Base-by-base conservation (phyloP, 1,140 invertebrate genomes). In the Saccostrea echinata region DNA sequence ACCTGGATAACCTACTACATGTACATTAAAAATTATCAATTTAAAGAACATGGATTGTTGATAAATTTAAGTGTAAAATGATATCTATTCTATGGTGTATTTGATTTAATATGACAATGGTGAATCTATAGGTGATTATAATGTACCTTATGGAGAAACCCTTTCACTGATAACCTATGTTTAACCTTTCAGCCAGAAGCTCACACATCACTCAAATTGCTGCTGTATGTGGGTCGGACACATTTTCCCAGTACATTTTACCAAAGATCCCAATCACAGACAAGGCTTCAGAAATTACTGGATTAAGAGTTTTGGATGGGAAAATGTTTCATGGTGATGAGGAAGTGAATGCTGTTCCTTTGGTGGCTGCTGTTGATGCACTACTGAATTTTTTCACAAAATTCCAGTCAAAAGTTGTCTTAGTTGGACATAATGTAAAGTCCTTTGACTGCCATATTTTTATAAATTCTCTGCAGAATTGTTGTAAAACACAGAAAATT, bases 171-270 rank as follows among this genome's bases (percentile, higher is more conserved):
- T 21, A 64, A 21, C 13, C 57, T 8, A n/a, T 64, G 57, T 64
- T 64, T 64, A 64, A 64, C 57, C 57, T 64, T 16, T 64, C 16
- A 64, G 57, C 61, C 83, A n/a, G 61, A 61, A 18, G 61, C 61
- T 84, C n/a, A n/a, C n/a, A n/a, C n/a, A n/a, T n/a, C n/a, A 84
- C 52, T n/a, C 83, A 84, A 35, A 84, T 84, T 53, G 83, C 83
- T 61, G 83, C 83, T 57, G 83, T 84, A 24, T 61, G 83, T 33
- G 83, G 83, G 53, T 61, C 30, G 53, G 53, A 84, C 61, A 27
- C 3, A 57, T 84, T 84, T 35, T 84, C 83, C 11, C 16, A 61
- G n/a, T 84, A 61, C 61, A 61, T 57, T 55, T 61, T 84, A 18
- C 83, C 83, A 57, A 84, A 84, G 51, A 57, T 61, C 27, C 83